Conservation (phyloP, 2,113 vertebrate species). For the Coptodon rendalli region DNA sequence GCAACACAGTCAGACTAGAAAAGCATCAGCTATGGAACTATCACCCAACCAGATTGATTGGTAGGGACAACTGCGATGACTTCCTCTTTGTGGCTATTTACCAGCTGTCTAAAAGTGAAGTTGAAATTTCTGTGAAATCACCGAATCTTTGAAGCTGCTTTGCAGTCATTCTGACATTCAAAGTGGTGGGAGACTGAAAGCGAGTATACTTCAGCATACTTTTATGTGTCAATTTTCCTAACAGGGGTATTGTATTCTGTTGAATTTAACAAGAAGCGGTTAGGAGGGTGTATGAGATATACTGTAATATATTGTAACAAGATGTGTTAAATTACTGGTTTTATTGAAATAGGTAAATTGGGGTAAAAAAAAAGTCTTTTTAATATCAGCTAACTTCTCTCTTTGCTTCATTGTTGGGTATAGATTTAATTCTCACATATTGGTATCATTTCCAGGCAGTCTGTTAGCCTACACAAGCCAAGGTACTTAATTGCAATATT, state of each 20-base stretch:
- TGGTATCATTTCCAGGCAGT: conserved; percentile 3
- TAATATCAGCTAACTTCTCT: not conserved
- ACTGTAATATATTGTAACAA: not conserved
- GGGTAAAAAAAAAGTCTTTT: not conserved
- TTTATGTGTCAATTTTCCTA: not conserved
- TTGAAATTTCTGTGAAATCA: conserved; percentile 7
- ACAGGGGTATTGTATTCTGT: not conserved
- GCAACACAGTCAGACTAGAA: not conserved
- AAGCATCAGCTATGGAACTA: not conserved
- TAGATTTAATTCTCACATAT: not conserved
- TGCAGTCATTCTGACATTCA: not conserved
- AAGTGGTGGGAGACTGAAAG: not conserved
- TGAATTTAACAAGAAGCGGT: not conserved
- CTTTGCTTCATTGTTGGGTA: not conserved
- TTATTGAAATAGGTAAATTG: not conserved
- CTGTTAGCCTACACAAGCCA: not conserved
- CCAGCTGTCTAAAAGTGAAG: not conserved
- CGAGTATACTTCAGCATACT: not conserved
- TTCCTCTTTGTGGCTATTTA: not conserved
- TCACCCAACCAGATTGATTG: not conserved
- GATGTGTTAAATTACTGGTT: not conserved
- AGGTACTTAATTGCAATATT: not conserved
- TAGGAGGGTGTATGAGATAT: not conserved
- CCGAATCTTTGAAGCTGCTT: not conserved
- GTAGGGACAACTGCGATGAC: not conserved